A percentile compares a stretch with the other conserved stretches of the same genome.
Evolutionary conservation across 2,888 invertebrate genomes (phyloP).

Genomic region (Plemyria rubiginata): DNA sequence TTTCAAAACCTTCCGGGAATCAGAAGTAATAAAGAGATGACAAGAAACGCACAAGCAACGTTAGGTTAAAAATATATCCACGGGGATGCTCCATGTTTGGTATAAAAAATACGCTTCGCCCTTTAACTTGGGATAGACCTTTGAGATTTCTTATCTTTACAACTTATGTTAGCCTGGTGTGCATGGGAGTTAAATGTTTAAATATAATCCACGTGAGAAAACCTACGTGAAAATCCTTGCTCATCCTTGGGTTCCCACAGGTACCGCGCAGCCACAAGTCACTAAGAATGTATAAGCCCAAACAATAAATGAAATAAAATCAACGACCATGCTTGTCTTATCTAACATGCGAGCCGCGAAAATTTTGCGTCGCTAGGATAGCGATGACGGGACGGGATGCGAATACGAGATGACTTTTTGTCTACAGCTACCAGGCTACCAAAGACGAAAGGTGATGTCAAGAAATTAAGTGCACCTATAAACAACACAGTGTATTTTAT

Average conservation of each 20-base stretch:
- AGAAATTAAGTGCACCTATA: not conserved
- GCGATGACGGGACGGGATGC: too few relatives aligned
- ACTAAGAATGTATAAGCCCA: not conserved
- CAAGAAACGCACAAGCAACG: not conserved
- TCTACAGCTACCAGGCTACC: conserved; percentile 1
- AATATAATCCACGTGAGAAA: conserved; percentile 8
- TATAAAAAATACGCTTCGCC: not conserved
- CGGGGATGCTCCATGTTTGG: not conserved
- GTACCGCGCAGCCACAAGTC: not conserved
- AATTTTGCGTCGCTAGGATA: too few relatives aligned
- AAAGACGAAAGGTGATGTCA: not conserved
- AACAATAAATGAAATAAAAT: not conserved
- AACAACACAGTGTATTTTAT: not conserved
- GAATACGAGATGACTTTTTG: too few relatives aligned
- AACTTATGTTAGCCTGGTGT: conserved; percentile 7
- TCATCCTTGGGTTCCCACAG: not conserved
- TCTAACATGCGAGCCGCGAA: too few relatives aligned
- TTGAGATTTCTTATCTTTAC: not conserved
- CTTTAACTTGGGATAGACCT: not conserved
- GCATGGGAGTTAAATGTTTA: not conserved
- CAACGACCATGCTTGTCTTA: not conserved
- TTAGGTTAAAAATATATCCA: not conserved
- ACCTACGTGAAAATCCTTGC: not conserved
- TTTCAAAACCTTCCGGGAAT: conserved; percentile 6
- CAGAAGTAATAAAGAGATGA: conserved; percentile 3